Percentiles rank a stretch among this genome's conserved stretches.
phyloP scores from a whole-genome alignment of 2,113 vertebrate species.

The Phylloscopus whistleri region DNA sequence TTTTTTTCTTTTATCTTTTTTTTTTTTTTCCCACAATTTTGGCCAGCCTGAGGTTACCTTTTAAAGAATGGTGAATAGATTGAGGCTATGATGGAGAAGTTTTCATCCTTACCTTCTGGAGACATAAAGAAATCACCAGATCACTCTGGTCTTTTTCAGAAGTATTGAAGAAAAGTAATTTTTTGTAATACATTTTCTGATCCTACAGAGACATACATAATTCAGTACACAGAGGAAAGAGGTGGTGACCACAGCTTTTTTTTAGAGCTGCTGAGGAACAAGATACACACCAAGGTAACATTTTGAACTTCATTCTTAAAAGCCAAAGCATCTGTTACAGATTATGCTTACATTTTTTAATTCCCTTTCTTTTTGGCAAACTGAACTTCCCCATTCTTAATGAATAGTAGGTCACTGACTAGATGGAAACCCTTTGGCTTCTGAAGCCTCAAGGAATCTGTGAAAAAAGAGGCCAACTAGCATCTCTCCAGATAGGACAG shows the following conservation, averaged over 20 bases:
- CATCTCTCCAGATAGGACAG: not conserved
- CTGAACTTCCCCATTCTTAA: not conserved
- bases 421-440: not conserved
- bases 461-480: not conserved
- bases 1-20: too few species aligned
- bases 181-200: not conserved
- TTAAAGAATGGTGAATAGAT: not conserved
- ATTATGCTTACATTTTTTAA: not conserved
- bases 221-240: not conserved
- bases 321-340: accelerated
- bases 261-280: not conserved
- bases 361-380: not conserved
- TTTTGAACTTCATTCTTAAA: not conserved
- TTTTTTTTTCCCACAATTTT: not conserved
- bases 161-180: not conserved
- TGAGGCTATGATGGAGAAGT: not conserved
- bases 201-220: not conserved
- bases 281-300: not conserved
- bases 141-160: not conserved
- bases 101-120: not conserved
- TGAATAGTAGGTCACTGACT: not conserved
- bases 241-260: not conserved
- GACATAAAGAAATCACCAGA: not conserved
- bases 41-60: not conserved
- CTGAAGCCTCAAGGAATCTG: not conserved